These are phyloP conservation scores for Dichetophora obliterata DNA, from an alignment of 2,888 invertebrate species.

Conservation along the genomic window DNA sequence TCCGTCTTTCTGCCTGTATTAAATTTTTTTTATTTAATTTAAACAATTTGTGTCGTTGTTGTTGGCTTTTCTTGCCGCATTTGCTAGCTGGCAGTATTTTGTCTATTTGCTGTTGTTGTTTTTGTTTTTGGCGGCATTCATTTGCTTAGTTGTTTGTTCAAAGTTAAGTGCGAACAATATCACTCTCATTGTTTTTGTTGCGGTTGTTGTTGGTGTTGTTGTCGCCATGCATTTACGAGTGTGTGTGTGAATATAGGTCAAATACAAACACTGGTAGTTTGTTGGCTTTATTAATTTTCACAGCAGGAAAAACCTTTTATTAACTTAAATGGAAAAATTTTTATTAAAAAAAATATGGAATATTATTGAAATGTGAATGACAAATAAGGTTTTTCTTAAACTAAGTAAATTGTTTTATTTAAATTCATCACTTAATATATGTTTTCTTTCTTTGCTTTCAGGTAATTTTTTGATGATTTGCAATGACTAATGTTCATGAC, in stretches of 20 bases:
- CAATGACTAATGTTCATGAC: no score
- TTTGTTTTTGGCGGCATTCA: constrained; percentile 11
- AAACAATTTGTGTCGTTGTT: background rate
- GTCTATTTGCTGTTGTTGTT: background rate
- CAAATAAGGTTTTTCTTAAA: no score
- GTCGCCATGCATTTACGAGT: background rate
- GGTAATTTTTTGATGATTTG: no score
- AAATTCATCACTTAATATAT: no score
- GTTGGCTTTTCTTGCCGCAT: constrained; percentile 3
- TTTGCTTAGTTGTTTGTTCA: constrained; percentile 16
- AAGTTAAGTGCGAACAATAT: constrained; percentile 27
- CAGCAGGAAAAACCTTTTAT: no score
- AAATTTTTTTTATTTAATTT: constrained; percentile 1
- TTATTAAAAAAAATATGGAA: no score
- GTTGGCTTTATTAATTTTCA: no score
- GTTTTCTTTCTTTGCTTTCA: no score
- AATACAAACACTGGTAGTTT: background rate
- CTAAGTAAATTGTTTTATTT: no score
- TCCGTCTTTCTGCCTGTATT: background rate
- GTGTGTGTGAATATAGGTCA: constrained; percentile 21
- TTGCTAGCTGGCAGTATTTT: background rate
- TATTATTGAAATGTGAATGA: no score
- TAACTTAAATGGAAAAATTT: no score
- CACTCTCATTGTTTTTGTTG: background rate
- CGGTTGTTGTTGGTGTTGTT: constrained; percentile 5